These are phyloP conservation scores for Ischnura elegans DNA, from an alignment of 2,888 invertebrate genomes.

Conservation along the genomic window DNA sequence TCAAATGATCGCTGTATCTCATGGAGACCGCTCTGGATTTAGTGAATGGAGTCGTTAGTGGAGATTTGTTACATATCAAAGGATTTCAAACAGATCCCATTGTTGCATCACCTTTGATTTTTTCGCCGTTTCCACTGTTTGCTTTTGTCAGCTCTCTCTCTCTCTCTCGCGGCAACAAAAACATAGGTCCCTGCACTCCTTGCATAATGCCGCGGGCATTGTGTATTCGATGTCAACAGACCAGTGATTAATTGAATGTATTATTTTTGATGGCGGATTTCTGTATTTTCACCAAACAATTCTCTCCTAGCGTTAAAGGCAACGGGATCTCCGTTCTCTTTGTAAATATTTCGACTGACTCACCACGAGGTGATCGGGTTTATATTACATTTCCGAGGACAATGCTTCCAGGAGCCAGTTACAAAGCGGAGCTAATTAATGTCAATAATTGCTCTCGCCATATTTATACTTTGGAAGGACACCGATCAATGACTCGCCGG, in stretches of 20 bases:
- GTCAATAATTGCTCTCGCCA: constrained; percentile 23
- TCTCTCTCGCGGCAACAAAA: not conserved
- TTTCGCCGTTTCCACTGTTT: not conserved
- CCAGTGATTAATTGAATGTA: constrained; percentile 15
- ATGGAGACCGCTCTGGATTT: not conserved
- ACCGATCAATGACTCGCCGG: not conserved
- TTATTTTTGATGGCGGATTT: constrained; percentile 21
- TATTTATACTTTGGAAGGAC: not conserved
- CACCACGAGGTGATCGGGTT: not conserved
- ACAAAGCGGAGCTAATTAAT: constrained; percentile 27
- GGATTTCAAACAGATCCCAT: constrained; percentile 36
- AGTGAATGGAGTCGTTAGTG: not conserved
- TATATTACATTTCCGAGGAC: constrained; percentile 9
- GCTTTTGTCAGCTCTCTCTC: not conserved
- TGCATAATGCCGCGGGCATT: constrained; percentile 39
- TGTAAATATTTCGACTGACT: constrained; percentile 30
- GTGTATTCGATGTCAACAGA: constrained; percentile 27
- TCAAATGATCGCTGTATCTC: not conserved
- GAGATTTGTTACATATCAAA: constrained; percentile 39
- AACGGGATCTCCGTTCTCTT: not conserved
- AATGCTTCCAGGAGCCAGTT: not conserved
- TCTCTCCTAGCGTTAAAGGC: constrained; percentile 26
- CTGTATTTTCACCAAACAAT: constrained; percentile 35
- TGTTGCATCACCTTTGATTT: not conserved
- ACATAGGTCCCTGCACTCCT: not conserved